A percentile compares a stretch with the other conserved stretches of the same genome.
Evolutionary conservation across 2,888 invertebrate species (phyloP).

Genomic region (Eubasilissa splendida): DNA sequence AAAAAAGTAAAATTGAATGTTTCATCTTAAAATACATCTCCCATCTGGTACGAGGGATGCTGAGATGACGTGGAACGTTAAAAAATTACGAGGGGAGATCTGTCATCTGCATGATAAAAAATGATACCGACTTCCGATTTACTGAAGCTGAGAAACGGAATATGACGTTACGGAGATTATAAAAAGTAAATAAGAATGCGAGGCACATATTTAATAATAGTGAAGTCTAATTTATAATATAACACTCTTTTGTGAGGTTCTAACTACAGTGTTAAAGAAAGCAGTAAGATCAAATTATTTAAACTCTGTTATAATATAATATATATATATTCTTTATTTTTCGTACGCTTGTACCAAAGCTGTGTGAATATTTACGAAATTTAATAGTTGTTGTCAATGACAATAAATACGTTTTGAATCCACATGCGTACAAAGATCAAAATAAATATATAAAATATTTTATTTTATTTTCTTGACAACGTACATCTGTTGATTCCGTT

Average conservation of each 20-base stretch:
- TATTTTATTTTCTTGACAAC: too few species aligned
- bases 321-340: too few species aligned
- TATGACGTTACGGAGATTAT: not conserved
- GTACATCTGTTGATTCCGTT: too few species aligned
- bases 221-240: not conserved
- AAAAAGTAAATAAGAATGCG: not conserved
- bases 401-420: too few species aligned
- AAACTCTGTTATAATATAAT: not conserved
- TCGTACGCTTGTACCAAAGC: too few species aligned
- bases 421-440: too few species aligned
- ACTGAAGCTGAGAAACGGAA: not conserved
- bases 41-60: constrained; percentile 22
- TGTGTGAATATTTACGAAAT: too few species aligned
- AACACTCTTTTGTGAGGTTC: too few species aligned
- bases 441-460: too few species aligned
- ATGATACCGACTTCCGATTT: constrained; percentile 53
- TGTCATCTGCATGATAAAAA: constrained; percentile 57
- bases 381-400: too few species aligned
- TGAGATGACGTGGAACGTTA: constrained; percentile 49
- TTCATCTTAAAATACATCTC: constrained; percentile 47
- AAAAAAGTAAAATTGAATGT: constrained; percentile 4
- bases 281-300: not conserved
- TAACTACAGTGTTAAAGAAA: too few species aligned
- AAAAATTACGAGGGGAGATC: constrained; percentile 51
- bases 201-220: not conserved